Evolutionary conservation across 92 coral and sea anemone species (phyloP).

Genomic region (Epizoanthus ramosus): DNA sequence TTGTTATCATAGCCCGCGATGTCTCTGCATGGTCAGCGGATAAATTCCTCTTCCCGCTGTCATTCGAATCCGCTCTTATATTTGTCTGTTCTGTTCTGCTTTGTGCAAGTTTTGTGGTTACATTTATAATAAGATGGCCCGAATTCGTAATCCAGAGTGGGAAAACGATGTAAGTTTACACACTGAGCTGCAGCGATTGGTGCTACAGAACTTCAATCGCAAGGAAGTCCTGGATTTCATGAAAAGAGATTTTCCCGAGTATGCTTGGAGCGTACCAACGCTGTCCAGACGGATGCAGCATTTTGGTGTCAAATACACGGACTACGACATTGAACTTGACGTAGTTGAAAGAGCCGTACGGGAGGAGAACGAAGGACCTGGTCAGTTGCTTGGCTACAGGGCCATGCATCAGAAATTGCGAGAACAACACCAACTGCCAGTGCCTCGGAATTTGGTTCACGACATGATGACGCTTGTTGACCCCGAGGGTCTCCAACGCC

Average conservation of each 20-base stretch:
- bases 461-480: constrained; percentile 42
- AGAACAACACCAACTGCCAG: constrained; percentile 39
- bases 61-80: no score
- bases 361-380: constrained; percentile 41
- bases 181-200: constrained; percentile 22
- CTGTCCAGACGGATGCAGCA: constrained; percentile 15
- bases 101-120: no score
- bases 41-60: no score
- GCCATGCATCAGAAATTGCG: constrained; percentile 35
- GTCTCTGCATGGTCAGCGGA: no score
- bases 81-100: no score
- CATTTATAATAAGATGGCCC: no score
- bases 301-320: constrained; percentile 32
- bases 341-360: constrained; percentile 25
- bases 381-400: constrained; percentile 43
- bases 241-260: constrained; percentile 29
- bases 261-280: constrained; percentile 36
- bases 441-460: constrained; percentile 33
- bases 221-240: constrained; percentile 38
- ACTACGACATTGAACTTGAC: constrained; percentile 37
- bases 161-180: background rate
- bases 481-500: constrained; percentile 33
- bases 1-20: no score
- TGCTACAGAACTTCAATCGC: constrained; percentile 15
- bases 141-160: no score